Base-by-base conservation (phyloP, 2,888 invertebrate species). In the Dusona sp. region DNA sequence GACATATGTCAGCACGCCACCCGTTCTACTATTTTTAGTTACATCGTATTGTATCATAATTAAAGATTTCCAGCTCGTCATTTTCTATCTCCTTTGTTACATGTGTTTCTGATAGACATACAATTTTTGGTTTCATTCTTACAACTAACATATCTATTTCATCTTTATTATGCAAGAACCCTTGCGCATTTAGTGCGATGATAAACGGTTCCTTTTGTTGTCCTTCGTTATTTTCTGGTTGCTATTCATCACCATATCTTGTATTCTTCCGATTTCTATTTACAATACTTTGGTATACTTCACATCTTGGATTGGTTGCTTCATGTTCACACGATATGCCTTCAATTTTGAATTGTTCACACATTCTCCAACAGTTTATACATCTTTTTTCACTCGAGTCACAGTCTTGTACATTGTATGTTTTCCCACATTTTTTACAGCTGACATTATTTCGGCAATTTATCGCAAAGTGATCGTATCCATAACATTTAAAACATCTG, bases 81-180 rank as follows among this genome's bases (percentile, higher is more conserved):
- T 74, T 68, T 16, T 25, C 38, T n/a, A 79, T 70, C 7, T 73
- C 67, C 19, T 65, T 36, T 3, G 38, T 65, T 29, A 79, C 38
- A 51, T 73, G 78, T 11, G 79, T 70, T 70, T 82, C 85, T 1
- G 67, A 78, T 67, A 82, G 16, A 36, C 82, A 77, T 16, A 85
- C 7, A 57, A 85, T 82, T 22, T 72, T 29, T 2, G 85, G 85
- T 48, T 48, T 82, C n/a, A 42, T 25, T 9, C 29, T 36, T 25
- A 51, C 65, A 45, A 85, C 29, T 42, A 73, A 16, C 19, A n/a
- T 61, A 36, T 67, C 74, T 45, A 88, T 73, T 45, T 88, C 64
- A 0, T 88, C 85, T n/a, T 87, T 85, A 68, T 88, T 74, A 33
- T 19, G 51, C 0, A 87, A 13, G 13, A 84, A 77, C 7, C 87